phyloP scores from a whole-genome alignment of 2,113 vertebrate genomes.

The Tragelaphus strepsiceros region DNA sequence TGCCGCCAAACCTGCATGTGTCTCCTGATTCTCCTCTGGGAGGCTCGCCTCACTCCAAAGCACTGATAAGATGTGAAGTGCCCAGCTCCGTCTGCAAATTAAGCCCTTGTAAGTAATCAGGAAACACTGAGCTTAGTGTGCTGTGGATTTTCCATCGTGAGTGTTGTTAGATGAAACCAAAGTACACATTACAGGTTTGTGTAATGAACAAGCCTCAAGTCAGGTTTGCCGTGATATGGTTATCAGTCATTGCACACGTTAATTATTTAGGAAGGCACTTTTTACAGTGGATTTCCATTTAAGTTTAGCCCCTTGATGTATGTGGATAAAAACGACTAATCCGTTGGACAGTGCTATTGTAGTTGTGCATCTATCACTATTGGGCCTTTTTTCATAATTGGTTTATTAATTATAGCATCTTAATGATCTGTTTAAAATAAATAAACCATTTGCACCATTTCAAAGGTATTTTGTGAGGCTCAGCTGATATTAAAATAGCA shows the following conservation, averaged over 20 bases:
- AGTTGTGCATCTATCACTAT: slow-evolving; percentile 75
- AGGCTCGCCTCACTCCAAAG: not conserved
- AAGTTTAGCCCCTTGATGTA: slow-evolving; percentile 62
- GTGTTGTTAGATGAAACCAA: slow-evolving; percentile 50
- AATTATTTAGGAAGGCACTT: slow-evolving; percentile 75
- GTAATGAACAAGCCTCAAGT: slow-evolving; percentile 61
- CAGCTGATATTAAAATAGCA: slow-evolving; percentile 87
- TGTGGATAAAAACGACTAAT: slow-evolving; percentile 59
- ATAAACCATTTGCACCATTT: slow-evolving; percentile 87
- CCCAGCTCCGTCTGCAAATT: not conserved
- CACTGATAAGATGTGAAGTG: not conserved
- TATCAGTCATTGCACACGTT: slow-evolving; percentile 61
- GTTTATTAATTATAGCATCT: slow-evolving; percentile 84
- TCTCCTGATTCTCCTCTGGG: slow-evolving; percentile 20
- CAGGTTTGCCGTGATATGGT: slow-evolving; percentile 42
- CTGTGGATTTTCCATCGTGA: slow-evolving; percentile 2
- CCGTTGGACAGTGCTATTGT: slow-evolving; percentile 59
- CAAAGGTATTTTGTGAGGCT: slow-evolving; percentile 87
- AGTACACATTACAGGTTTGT: slow-evolving; percentile 45
- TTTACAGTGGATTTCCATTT: slow-evolving; percentile 40
- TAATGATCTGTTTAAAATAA: slow-evolving; percentile 89
- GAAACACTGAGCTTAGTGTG: not conserved
- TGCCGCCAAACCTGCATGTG: not conserved
- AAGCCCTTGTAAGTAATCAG: slow-evolving; percentile 40
- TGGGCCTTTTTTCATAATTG: slow-evolving; percentile 72